A percentile compares a stretch with the other conserved stretches of the same genome.
phyloP scores from a whole-genome alignment of 1,140 invertebrate genomes.

The Phthorimaea operculella region DNA sequence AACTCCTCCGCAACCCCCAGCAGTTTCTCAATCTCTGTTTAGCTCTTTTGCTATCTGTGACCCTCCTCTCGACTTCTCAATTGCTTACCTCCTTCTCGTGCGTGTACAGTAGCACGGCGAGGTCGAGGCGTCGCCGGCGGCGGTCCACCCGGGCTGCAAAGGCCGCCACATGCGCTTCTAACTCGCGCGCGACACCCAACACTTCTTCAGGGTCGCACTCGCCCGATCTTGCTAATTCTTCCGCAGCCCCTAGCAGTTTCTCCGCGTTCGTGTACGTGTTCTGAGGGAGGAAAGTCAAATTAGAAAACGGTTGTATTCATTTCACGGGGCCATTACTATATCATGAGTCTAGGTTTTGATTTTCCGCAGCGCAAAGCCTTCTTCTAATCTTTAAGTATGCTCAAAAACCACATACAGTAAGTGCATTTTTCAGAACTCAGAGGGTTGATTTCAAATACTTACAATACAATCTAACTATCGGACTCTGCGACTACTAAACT shows the following conservation, averaged over 20 bases:
- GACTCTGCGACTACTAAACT: too few relatives aligned
- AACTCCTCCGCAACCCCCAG: constrained; percentile 95
- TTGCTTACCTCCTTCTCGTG: constrained; percentile 93
- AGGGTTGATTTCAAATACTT: too few relatives aligned
- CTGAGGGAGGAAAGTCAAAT: constrained; percentile 62
- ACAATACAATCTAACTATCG: too few relatives aligned
- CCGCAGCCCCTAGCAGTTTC: constrained; percentile 94
- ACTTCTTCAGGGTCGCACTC: constrained; percentile 97
- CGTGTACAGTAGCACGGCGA: constrained; percentile 95
- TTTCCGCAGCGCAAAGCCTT: too few relatives aligned
- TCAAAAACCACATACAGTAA: too few relatives aligned
- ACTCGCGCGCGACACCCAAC: constrained; percentile 89
- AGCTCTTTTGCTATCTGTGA: constrained; percentile 99
- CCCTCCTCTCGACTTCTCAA: too few relatives aligned
- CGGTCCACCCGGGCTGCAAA: constrained; percentile 96
- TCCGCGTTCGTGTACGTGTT: constrained; percentile 99
- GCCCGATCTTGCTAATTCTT: constrained; percentile 94
- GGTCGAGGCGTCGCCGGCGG: constrained; percentile 87
- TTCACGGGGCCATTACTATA: too few relatives aligned
- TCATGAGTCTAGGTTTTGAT: too few relatives aligned
- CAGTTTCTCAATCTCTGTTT: constrained; percentile 98
- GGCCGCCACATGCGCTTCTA: constrained; percentile 91
- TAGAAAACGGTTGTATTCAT: too few relatives aligned
- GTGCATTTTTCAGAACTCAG: too few relatives aligned
- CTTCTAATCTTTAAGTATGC: too few relatives aligned